Evolutionary conservation across 2,113 vertebrate genomes (phyloP), one percentile per base, ranked within the genome.

Genomic region (Varanus komodoensis): DNA sequence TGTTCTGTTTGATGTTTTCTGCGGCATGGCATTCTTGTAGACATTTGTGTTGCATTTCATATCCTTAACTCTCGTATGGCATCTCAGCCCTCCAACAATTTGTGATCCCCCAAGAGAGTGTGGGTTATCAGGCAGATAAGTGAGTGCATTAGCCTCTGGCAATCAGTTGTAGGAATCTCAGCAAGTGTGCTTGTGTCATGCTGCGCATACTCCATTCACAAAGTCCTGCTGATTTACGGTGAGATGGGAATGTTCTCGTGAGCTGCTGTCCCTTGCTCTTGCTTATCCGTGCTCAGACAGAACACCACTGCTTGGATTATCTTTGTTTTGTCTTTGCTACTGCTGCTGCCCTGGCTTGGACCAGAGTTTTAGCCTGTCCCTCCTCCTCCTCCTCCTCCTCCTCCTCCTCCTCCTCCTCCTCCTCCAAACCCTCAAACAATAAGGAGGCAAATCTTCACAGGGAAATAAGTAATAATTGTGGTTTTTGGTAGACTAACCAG

Each of bases 281-380:
- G 91, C 71, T 89, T 92, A 85, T 93, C 96, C 86, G 82, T 64
- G 87, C 6, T 82, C 87, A 44, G 92, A 94, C 67, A 94, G 88
- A 94, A 93, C 5, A 54, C 89, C 74, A 93, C 87, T 87, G 95
- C 89, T 11, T 84, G 75, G 77, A 92, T 96, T 96, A 96, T 97
- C 96, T 96, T 92, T 96, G 95, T 96, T 96, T 80, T 96, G 96
- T 96, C 96, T 97, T 93, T 87, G 1, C 0, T 69, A 8, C 82
- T 50, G n/a, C 88, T 38, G 82, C 89, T 73, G 82, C 87, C 83
- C 11, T 67, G 11, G 38, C 68, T 69, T 89, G 54, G 61, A 52
- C 54, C 8, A 82, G 50, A 48, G 69, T 48, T 67, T 91, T 92
- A 67, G 44, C 54, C 52, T 92, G 23, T 73, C 92, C 94, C 91